These are phyloP conservation scores for Cosmopolites sordidus DNA, from an alignment of 2,888 invertebrate genomes.

Conservation along the genomic window DNA sequence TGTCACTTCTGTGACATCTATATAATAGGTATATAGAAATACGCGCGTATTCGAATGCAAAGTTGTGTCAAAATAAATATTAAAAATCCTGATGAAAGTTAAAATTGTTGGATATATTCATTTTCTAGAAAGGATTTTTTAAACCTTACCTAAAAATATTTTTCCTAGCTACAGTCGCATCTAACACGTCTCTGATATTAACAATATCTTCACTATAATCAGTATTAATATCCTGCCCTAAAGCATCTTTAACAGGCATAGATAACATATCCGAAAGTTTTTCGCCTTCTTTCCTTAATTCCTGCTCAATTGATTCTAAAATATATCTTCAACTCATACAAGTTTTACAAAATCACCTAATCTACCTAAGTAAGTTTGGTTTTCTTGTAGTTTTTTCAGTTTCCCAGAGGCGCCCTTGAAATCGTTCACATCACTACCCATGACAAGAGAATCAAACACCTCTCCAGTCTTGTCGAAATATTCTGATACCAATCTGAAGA, in stretches of 20 bases:
- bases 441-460: conserved; percentile 63
- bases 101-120: no score
- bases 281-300: conserved; percentile 69
- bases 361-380: conserved; percentile 59
- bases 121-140: no score
- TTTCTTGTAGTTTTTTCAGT: conserved; percentile 57
- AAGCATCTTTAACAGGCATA: conserved; percentile 73
- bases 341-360: neutral
- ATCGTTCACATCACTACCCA: conserved; percentile 57
- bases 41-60: no score
- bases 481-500: conserved; percentile 71
- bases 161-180: conserved; percentile 64
- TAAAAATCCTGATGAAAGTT: no score
- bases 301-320: conserved; percentile 63
- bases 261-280: conserved; percentile 72
- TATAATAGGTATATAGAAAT: no score
- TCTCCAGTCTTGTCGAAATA: conserved; percentile 64
- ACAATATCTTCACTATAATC: conserved; percentile 69
- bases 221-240: conserved; percentile 65
- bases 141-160: conserved; percentile 55
- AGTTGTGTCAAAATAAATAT: no score
- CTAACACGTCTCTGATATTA: conserved; percentile 67
- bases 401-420: conserved; percentile 56
- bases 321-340: no score
- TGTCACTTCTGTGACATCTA: no score